Conservation (phyloP, 2,113 vertebrate genomes). For the Ahaetulla prasina region DNA sequence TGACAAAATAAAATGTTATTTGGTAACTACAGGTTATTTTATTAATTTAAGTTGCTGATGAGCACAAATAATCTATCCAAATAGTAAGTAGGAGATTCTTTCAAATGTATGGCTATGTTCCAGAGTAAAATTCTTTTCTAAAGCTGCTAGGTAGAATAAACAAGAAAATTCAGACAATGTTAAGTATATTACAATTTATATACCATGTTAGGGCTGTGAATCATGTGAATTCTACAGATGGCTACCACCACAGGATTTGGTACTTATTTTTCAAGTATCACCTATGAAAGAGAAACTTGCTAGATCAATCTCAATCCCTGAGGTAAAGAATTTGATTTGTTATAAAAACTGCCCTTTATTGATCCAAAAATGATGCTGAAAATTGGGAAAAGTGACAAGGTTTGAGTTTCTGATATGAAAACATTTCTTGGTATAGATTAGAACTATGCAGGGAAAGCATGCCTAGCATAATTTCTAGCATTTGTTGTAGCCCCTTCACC, state of each 20-base stretch:
- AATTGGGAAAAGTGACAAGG: neutral
- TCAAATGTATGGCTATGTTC: neutral
- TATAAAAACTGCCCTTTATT: neutral
- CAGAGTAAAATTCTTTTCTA: neutral
- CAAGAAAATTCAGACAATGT: neutral
- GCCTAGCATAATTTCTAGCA: neutral
- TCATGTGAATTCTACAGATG: neutral
- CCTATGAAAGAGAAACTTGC: neutral
- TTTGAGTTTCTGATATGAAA: neutral
- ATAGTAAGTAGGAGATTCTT: neutral
- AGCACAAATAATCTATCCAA: neutral
- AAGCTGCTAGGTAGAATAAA: neutral
- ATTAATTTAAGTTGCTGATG: neutral
- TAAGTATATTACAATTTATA: neutral
- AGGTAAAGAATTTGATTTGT: neutral
- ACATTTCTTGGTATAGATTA: neutral
- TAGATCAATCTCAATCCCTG: neutral
- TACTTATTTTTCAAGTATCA: neutral
- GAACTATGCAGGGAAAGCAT: neutral
- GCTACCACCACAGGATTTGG: neutral
- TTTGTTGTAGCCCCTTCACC: neutral
- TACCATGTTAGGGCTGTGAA: neutral
- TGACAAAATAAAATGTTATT: conserved; percentile 56
- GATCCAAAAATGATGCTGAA: neutral
- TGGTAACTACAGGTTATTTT: conserved; percentile 8